These are phyloP conservation scores for Listronotus oregonensis DNA, from an alignment of 1,140 invertebrate species.

Conservation along the genomic window DNA sequence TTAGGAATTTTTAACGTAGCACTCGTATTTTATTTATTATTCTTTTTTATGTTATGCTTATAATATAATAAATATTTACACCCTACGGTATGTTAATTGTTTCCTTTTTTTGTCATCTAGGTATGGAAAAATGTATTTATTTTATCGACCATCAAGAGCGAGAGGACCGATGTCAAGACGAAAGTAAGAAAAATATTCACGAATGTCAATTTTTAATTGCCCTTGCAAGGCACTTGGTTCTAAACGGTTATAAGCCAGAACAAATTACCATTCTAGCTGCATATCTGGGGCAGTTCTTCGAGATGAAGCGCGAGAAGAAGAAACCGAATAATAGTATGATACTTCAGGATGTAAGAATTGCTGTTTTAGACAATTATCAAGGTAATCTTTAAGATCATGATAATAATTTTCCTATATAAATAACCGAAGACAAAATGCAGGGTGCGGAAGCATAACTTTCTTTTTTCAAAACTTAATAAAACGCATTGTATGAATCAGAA, in stretches of 20 bases:
- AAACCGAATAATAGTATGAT: constrained; percentile 42
- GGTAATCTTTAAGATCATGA: constrained; percentile 50
- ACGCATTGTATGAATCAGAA: too few species aligned
- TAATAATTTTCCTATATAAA: too few species aligned
- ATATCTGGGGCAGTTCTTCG: constrained; percentile 69
- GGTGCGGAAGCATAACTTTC: too few species aligned
- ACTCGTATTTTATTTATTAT: too few species aligned
- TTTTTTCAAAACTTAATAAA: too few species aligned
- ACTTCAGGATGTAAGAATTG: constrained; percentile 62
- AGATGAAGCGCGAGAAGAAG: constrained; percentile 58
- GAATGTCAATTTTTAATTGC: constrained; percentile 64
- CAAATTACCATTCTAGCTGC: constrained; percentile 71
- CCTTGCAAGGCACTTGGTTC: constrained; percentile 65
- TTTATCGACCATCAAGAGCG: constrained; percentile 64
- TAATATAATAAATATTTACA: too few species aligned
- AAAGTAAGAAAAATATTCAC: constrained; percentile 63
- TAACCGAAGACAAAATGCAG: too few species aligned
- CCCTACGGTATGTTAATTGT: too few species aligned
- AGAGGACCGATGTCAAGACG: constrained; percentile 61
- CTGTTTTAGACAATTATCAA: constrained; percentile 82
- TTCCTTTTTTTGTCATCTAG: constrained; percentile 7
- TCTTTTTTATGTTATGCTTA: too few species aligned
- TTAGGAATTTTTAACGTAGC: too few species aligned
- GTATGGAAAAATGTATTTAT: constrained; percentile 61
- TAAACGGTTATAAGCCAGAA: constrained; percentile 62